These are phyloP conservation scores for Vanacampus margaritifer DNA, from an alignment of 2,113 vertebrate species.

Conservation along the genomic window DNA sequence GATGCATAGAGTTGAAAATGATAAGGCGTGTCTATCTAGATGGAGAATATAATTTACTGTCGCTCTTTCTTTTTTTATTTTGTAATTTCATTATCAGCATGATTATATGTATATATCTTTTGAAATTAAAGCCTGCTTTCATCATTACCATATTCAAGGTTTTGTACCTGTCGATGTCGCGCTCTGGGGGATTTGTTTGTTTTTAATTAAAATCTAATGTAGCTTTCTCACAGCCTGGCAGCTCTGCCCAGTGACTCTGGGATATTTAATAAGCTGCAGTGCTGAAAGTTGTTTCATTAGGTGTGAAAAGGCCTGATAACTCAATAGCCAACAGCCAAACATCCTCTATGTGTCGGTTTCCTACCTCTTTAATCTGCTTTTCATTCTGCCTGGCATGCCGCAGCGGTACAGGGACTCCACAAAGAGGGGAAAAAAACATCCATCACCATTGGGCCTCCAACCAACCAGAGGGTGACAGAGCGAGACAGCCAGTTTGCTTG, in stretches of 20 bases:
- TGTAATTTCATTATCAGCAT: background rate
- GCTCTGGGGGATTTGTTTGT: slow-evolving; percentile 68
- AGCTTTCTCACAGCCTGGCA: slow-evolving; percentile 61
- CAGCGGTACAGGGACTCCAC: slow-evolving; percentile 63
- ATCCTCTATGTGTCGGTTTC: slow-evolving; percentile 69
- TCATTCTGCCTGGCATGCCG: slow-evolving; percentile 70
- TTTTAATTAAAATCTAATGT: slow-evolving; percentile 75
- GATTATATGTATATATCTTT: too few relatives aligned
- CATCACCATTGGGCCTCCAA: slow-evolving; percentile 66
- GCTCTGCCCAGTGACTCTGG: slow-evolving; percentile 65
- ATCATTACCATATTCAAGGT: slow-evolving; percentile 12
- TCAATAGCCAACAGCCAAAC: slow-evolving; percentile 76
- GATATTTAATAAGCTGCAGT: slow-evolving; percentile 72
- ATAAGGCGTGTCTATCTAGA: slow-evolving; percentile 4
- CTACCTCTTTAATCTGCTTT: slow-evolving; percentile 75
- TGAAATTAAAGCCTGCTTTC: slow-evolving; percentile 2
- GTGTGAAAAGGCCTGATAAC: slow-evolving; percentile 78
- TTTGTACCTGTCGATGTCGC: slow-evolving; percentile 42
- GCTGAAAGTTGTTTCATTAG: slow-evolving; percentile 77
- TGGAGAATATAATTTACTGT: background rate
- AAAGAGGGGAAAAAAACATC: slow-evolving; percentile 65
- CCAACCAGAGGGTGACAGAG: slow-evolving; percentile 58
- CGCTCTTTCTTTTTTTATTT: background rate
- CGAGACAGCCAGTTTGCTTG: slow-evolving; percentile 55
- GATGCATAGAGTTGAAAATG: slow-evolving; percentile 71